phyloP scores from a whole-genome alignment of 2,113 vertebrate species.

The Aphyosemion australe region DNA sequence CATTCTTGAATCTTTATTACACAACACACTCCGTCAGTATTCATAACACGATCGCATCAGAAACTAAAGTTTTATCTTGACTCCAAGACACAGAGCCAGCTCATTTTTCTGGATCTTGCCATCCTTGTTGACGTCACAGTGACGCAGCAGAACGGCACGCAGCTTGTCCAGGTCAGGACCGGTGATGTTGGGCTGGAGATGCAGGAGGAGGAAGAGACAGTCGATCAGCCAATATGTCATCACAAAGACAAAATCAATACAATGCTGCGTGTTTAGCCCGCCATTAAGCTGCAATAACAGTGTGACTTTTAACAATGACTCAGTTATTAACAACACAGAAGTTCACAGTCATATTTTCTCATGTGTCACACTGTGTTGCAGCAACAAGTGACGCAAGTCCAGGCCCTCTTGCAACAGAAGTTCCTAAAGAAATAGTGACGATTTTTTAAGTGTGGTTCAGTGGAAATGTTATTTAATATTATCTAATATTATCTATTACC shows the following conservation, averaged over 20 bases:
- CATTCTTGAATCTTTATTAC: constrained; percentile 10
- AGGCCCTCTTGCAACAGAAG: no score
- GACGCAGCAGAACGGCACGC: constrained; percentile 85
- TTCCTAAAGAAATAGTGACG: no score
- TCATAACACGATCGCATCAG: not conserved
- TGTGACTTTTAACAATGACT: no score
- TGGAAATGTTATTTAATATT: no score
- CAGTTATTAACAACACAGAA: no score
- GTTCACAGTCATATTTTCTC: no score
- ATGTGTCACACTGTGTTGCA: no score
- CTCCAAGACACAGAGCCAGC: constrained; percentile 90
- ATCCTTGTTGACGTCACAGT: constrained; percentile 94
- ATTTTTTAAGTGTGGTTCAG: no score
- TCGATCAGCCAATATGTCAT: not conserved
- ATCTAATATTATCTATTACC: no score
- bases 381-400: no score
- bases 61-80: constrained; percentile 77
- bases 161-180: constrained; percentile 90
- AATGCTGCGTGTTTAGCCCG: not conserved
- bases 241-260: no score
- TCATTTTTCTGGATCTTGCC: constrained; percentile 97
- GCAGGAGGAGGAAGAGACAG: not conserved
- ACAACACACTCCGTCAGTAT: not conserved
- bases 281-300: not conserved
- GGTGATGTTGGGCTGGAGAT: constrained; percentile 87